These are phyloP conservation scores for Gibbula magus DNA, from an alignment of 2,888 invertebrate genomes.

Conservation along the genomic window DNA sequence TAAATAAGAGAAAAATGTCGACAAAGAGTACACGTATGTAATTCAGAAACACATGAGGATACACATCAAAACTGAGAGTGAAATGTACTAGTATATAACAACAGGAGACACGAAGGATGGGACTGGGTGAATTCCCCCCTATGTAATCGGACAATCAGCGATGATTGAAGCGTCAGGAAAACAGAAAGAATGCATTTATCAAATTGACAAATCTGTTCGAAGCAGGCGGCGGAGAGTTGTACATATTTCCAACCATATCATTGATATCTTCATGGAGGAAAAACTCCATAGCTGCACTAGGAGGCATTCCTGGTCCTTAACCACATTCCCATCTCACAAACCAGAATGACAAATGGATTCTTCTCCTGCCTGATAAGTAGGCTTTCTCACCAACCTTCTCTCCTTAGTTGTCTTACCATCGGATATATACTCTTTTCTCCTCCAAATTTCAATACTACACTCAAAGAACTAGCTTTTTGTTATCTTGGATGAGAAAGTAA, in stretches of 20 bases:
- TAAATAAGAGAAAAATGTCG: too few relatives aligned
- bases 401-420: too few relatives aligned
- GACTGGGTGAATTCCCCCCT: not conserved
- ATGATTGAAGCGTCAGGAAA: not conserved
- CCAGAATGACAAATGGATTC: not conserved
- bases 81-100: too few relatives aligned
- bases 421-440: too few relatives aligned
- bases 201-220: conserved; percentile 14
- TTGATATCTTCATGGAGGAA: not conserved
- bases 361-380: not conserved
- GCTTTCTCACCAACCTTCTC: too few relatives aligned
- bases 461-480: too few relatives aligned
- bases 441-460: too few relatives aligned
- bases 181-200: conserved; percentile 17
- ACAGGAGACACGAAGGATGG: too few relatives aligned
- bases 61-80: too few relatives aligned
- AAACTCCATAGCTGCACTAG: not conserved
- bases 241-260: not conserved
- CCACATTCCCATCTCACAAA: not conserved
- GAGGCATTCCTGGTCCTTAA: not conserved
- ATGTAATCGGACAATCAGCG: not conserved
- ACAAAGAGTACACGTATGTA: too few relatives aligned
- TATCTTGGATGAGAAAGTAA: too few relatives aligned
- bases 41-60: too few relatives aligned
- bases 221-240: not conserved